Percentiles rank a stretch among this genome's conserved stretches.
Conservation (phyloP, 1,140 invertebrate genomes). For the Sarcophaga peregrina region DNA sequence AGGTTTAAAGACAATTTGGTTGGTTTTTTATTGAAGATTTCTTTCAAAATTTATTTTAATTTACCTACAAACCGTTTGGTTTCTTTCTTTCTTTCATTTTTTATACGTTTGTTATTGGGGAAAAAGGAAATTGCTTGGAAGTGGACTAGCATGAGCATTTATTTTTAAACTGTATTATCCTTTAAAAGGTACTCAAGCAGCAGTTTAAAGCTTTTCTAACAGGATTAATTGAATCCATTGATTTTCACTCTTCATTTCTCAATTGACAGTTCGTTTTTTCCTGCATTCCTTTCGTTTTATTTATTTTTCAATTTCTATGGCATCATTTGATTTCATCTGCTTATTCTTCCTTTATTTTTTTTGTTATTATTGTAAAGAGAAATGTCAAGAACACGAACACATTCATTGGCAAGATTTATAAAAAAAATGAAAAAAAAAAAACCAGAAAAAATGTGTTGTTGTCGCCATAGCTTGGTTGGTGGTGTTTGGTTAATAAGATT, state of each 20-base stretch:
- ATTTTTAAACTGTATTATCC: constrained; percentile 20
- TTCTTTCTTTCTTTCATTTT: neutral
- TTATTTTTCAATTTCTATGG: neutral
- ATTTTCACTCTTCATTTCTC: neutral
- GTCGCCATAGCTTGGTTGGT: constrained; percentile 1
- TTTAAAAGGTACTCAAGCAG: constrained; percentile 21
- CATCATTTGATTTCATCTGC: neutral
- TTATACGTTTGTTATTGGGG: neutral
- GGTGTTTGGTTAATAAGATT: constrained; percentile 9
- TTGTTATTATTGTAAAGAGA: no score
- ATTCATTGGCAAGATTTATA: no score
- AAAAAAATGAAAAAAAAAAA: neutral
- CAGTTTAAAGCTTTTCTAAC: constrained; percentile 11
- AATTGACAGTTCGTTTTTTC: neutral
- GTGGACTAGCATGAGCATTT: neutral
- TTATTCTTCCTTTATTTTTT: no score
- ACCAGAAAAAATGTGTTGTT: neutral
- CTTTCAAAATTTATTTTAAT: no score
- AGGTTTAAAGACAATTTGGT: no score
- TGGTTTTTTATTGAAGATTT: no score
- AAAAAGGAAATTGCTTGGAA: constrained; percentile 16
- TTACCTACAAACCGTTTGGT: no score
- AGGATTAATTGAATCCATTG: constrained; percentile 22
- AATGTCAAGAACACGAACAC: no score
- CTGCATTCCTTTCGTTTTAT: neutral